Conservation (phyloP, 2,888 invertebrate genomes). For the Nomada fucata region DNA sequence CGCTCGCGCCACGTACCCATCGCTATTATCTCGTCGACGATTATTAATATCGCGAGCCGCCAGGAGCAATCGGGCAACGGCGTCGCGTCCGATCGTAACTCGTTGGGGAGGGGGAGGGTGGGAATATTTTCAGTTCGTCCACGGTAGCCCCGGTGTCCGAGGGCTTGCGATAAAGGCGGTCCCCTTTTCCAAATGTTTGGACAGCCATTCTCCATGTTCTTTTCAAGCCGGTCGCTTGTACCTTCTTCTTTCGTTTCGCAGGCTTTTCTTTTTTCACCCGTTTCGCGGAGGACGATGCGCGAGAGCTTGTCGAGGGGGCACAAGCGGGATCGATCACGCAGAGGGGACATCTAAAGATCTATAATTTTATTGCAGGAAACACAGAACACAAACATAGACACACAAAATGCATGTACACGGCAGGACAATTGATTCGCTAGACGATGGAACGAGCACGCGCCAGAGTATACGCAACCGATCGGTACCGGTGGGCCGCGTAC, state of each 20-base stretch:
- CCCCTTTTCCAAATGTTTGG: neutral
- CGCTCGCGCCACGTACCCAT: conserved; percentile 42
- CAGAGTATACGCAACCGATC: too few relatives aligned
- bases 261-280: conserved; percentile 40
- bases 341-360: conserved; percentile 40
- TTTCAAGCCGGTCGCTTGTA: conserved; percentile 33
- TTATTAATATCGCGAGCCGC: conserved; percentile 57
- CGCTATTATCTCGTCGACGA: conserved; percentile 67
- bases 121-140: conserved; percentile 46
- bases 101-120: conserved; percentile 6
- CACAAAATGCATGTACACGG: conserved; percentile 23
- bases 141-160: conserved; percentile 45
- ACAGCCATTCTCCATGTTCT: conserved; percentile 15
- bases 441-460: neutral
- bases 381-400: neutral
- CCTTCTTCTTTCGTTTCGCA: conserved; percentile 41
- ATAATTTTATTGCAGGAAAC: conserved; percentile 42
- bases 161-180: conserved; percentile 30
- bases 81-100: conserved; percentile 45
- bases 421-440: conserved; percentile 17
- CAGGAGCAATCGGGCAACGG: conserved; percentile 26
- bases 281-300: conserved; percentile 50
- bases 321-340: conserved; percentile 62
- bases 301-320: conserved; percentile 60
- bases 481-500: neutral